Percentiles rank a stretch among this genome's conserved stretches.
phyloP scores from a whole-genome alignment of 2,888 invertebrate genomes.

The Saturnia japonica region DNA sequence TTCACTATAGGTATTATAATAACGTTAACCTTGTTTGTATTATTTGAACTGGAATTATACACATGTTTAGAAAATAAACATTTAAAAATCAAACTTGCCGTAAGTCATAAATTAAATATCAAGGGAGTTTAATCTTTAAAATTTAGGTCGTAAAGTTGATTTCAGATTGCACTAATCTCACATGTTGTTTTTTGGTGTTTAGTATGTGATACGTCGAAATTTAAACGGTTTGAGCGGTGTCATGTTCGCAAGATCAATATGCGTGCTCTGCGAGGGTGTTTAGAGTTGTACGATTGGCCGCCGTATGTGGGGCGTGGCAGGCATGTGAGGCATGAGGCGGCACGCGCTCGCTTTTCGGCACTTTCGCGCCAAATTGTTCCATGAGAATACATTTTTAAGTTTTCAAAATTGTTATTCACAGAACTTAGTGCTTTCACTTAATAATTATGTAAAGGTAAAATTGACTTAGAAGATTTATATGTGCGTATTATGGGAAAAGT shows the following conservation, averaged over 20 bases:
- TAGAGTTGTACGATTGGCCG: conserved; percentile 76
- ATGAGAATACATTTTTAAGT: conserved; percentile 53
- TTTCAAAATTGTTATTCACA: neutral
- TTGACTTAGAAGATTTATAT: neutral
- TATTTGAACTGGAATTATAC: neutral
- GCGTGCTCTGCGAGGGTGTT: conserved; percentile 78
- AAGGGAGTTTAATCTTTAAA: conserved; percentile 34
- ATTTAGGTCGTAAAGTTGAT: conserved; percentile 24
- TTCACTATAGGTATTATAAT: neutral
- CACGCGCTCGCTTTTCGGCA: conserved; percentile 60
- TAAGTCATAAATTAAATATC: conserved; percentile 32
- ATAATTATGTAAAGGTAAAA: neutral
- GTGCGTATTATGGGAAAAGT: neutral
- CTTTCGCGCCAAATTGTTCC: conserved; percentile 75
- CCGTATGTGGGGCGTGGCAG: conserved; percentile 73
- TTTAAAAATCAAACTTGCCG: conserved; percentile 25
- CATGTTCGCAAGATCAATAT: conserved; percentile 82
- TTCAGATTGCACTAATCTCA: conserved; percentile 37
- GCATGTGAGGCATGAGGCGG: conserved; percentile 66
- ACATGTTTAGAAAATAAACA: neutral
- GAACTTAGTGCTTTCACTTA: neutral
- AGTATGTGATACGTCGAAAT: conserved; percentile 81
- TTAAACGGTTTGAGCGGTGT: conserved; percentile 77
- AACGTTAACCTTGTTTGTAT: neutral
- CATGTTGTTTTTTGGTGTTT: conserved; percentile 79